Evolutionary conservation across 2,113 vertebrate genomes (phyloP).

Genomic region (Podarcis cretensis): DNA sequence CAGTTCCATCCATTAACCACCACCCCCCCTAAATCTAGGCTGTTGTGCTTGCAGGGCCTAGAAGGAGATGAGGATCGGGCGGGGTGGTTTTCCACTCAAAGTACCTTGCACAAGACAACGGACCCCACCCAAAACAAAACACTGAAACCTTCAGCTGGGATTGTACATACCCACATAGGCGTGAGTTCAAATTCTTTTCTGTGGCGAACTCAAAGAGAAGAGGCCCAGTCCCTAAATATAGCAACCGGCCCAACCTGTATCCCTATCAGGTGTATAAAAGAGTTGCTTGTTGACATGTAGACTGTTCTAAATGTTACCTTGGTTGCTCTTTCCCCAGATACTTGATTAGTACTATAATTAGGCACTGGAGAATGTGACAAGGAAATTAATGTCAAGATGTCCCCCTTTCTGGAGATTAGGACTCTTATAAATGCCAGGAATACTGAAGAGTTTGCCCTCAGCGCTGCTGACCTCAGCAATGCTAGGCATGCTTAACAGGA

Average conservation of each 20-base stretch:
- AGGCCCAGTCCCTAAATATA: neutral
- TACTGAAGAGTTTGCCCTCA: slow-evolving; percentile 7
- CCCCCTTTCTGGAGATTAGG: slow-evolving; percentile 1
- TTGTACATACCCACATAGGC: neutral
- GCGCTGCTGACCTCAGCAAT: neutral
- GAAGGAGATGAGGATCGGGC: neutral
- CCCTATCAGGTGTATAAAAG: neutral
- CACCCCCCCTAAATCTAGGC: neutral
- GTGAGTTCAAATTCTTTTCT: neutral
- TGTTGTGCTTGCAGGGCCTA: neutral
- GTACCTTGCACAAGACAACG: neutral
- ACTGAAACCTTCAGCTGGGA: neutral
- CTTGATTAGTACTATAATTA: slow-evolving; percentile 18
- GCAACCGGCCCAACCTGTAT: neutral
- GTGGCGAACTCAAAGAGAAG: neutral
- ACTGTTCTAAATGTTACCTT: neutral
- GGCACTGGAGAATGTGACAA: slow-evolving; percentile 8
- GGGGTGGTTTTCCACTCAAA: neutral
- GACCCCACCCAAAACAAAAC: neutral
- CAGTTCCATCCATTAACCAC: neutral
- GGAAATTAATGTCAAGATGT: slow-evolving; percentile 20
- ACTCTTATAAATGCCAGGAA: neutral
- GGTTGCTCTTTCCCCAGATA: slow-evolving; percentile 3
- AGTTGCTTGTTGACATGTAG: neutral
- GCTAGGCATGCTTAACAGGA: neutral